A percentile compares a stretch with the other conserved stretches of the same genome.
phyloP scores from a whole-genome alignment of 2,888 invertebrate species.

The Tethea ocularis region DNA sequence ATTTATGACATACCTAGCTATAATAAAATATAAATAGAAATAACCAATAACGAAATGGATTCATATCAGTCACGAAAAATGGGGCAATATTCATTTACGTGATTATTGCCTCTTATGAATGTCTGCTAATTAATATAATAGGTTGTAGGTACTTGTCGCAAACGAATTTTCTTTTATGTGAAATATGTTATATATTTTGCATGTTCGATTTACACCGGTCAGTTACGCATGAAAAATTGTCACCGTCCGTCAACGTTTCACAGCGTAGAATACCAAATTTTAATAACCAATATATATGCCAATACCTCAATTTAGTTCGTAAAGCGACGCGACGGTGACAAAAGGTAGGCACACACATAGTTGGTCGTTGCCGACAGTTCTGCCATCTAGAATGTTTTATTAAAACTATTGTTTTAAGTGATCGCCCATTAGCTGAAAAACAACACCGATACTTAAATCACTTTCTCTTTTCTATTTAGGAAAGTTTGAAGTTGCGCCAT shows the following conservation, averaged over 20 bases:
- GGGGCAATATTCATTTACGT: constrained; percentile 1
- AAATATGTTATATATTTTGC: no score
- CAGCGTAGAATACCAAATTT: no score
- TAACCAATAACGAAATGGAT: constrained; percentile 33
- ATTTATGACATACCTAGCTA: constrained; percentile 2
- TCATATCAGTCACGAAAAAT: constrained; percentile 14
- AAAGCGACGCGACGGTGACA: background rate
- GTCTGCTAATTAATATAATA: background rate
- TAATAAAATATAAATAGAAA: constrained; percentile 18
- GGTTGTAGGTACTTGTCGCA: background rate
- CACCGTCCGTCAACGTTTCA: no score
- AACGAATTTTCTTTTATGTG: no score
- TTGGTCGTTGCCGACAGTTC: background rate
- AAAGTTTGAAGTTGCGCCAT: no score
- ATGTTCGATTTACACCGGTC: no score
- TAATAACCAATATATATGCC: no score
- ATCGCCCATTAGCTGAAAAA: no score
- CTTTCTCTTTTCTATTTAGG: no score
- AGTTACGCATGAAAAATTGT: background rate
- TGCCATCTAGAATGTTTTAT: background rate
- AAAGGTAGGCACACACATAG: background rate
- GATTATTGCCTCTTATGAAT: constrained; percentile 6
- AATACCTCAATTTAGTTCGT: no score
- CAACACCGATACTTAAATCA: no score
- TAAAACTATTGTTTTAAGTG: background rate